Evolutionary conservation across 2,113 vertebrate genomes (phyloP).

Genomic region (Oriolus oriolus): DNA sequence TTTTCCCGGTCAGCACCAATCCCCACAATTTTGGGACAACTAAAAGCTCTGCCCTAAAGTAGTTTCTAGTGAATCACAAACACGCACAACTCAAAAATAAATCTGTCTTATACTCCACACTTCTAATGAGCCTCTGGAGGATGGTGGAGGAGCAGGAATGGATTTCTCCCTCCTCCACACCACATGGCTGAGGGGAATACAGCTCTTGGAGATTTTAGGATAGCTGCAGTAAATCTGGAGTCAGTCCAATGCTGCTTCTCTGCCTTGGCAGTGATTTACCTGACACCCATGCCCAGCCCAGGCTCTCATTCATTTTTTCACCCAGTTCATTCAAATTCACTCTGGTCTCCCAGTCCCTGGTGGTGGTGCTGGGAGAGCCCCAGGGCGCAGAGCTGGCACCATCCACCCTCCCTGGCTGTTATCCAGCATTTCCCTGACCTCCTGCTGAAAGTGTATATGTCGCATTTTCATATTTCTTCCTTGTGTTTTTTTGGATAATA

Average conservation of each 20-base stretch:
- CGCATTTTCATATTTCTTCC: background rate
- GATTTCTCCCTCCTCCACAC: background rate
- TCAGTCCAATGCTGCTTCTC: background rate
- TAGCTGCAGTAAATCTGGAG: background rate
- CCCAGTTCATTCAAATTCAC: background rate
- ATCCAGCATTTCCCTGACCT: background rate
- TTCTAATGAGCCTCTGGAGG: background rate
- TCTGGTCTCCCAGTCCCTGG: background rate
- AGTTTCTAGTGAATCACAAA: background rate
- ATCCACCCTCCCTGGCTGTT: background rate
- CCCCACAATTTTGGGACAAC: background rate
- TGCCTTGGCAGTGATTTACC: background rate
- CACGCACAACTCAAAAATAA: background rate
- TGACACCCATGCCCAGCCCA: background rate
- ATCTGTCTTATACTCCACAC: background rate
- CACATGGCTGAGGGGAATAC: rapidly evolving
- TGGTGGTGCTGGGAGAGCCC: background rate
- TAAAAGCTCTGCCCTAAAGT: background rate
- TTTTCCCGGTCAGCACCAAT: background rate
- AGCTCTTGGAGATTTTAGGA: background rate
- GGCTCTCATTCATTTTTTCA: background rate
- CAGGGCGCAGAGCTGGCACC: background rate
- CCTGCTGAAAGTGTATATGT: rapidly evolving
- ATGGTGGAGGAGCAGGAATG: background rate
- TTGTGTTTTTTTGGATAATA: background rate